Evolutionary conservation across 1,140 invertebrate genomes (phyloP).

Genomic region (Zaprionus tsacasi): DNA sequence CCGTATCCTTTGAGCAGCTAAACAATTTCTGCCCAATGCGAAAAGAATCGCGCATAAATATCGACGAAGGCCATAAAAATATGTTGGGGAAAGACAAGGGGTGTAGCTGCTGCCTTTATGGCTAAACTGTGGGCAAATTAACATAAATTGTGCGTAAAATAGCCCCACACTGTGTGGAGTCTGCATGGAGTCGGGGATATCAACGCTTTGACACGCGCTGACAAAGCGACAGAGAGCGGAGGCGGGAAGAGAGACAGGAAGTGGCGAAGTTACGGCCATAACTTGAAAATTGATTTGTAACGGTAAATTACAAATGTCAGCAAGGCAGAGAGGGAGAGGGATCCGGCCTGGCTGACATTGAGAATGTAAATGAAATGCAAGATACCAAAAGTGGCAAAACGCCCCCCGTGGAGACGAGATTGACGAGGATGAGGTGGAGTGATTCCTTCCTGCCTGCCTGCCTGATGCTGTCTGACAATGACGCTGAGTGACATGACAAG

Average conservation of each 20-base stretch:
- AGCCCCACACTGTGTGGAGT: conserved; percentile 27
- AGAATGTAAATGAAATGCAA: conserved; percentile 76
- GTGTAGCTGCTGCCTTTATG: conserved; percentile 41
- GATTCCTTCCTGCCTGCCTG: conserved; percentile 20
- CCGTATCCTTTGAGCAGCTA: conserved; percentile 50
- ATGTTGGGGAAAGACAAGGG: conserved; percentile 47
- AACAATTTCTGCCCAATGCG: conserved; percentile 70
- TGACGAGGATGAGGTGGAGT: conserved; percentile 28
- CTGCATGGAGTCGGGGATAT: conserved; percentile 26
- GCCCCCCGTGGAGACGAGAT: conserved; percentile 17
- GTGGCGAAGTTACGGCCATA: conserved; percentile 33
- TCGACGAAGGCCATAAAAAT: conserved; percentile 62
- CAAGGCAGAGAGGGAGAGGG: conserved; percentile 29
- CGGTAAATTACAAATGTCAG: conserved; percentile 76
- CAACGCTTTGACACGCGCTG: conserved; percentile 47
- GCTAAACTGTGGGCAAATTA: conserved; percentile 65
- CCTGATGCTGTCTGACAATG: conserved; percentile 70
- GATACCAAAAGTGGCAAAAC: conserved; percentile 28
- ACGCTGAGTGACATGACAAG: conserved; percentile 79
- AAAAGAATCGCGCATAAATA: conserved; percentile 74
- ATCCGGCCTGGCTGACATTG: conserved; percentile 64
- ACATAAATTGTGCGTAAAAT: conserved; percentile 76
- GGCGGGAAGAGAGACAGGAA: neutral
- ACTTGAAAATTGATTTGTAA: conserved; percentile 80
- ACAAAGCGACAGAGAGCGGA: neutral